Percentiles rank a stretch among this genome's conserved stretches.
Conservation (phyloP, 2,797 vertebrate genomes). For the Eleutherodactylus coqui region DNA sequence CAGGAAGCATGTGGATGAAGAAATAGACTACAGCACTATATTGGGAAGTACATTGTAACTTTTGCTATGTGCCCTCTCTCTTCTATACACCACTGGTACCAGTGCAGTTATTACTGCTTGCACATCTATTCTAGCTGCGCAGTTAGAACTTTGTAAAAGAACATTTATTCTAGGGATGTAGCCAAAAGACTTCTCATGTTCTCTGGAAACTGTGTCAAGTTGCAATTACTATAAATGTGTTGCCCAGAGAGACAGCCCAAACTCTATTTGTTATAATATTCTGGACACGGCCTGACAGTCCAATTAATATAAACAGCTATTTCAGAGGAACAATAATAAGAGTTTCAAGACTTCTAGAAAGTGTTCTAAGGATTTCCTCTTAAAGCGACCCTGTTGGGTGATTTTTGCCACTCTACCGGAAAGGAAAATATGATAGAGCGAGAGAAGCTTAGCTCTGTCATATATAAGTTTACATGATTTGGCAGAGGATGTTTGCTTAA, state of each 20-base stretch:
- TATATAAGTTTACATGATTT: too few relatives aligned
- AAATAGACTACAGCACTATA: too few relatives aligned
- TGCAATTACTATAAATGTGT: constrained; percentile 13
- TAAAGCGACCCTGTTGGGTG: background rate
- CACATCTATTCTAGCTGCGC: background rate
- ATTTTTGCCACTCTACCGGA: too few relatives aligned
- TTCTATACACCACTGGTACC: background rate
- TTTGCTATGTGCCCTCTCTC: background rate
- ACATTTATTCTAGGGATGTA: background rate
- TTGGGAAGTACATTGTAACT: too few relatives aligned
- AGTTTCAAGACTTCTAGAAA: background rate
- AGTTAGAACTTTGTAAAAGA: background rate
- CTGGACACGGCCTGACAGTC: background rate
- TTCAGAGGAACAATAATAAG: background rate
- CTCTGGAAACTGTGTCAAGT: background rate
- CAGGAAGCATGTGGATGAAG: too few relatives aligned
- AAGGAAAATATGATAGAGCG: too few relatives aligned
- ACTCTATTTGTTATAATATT: constrained; percentile 5
- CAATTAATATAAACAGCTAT: background rate
- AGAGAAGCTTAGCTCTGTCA: too few relatives aligned
- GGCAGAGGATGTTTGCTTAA: too few relatives aligned
- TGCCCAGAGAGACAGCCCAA: background rate
- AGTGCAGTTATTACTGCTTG: background rate
- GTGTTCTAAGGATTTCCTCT: background rate
- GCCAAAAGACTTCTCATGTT: background rate